Evolutionary conservation across 2,113 vertebrate species (phyloP), one percentile per base, ranked within the genome.

Genomic region (Apeltes quadracus): DNA sequence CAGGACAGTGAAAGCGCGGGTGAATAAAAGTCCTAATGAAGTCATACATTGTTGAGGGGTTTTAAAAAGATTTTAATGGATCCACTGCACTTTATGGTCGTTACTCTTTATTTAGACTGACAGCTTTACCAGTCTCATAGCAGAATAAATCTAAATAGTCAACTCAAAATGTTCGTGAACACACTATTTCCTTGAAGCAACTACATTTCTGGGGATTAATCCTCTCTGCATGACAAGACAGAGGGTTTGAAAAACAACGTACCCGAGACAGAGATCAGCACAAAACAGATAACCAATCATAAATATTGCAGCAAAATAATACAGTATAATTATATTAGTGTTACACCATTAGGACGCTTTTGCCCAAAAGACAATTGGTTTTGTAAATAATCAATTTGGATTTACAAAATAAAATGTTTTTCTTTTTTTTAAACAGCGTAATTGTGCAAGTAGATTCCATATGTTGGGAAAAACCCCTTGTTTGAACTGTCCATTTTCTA

Each of bases 141-240:
- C 22, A 54, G 20, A 70, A 57, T 32, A 43, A 34, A 58, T 29
- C 12, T 15, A 61, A 36, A 44, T 46, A 5, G 10, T 61, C 51
- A 58, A 16, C 15, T 50, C 34, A 23, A 10, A 69, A 62, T 51
- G n/a, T 53, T 74, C 3, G 3, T 16, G 32, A 76, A 50, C 48
- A 44, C 7, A 44, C 6, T 23, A 43, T 43, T 71, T 65, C 14
- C 25, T 57, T n/a, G 34, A 56, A 51, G 34, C 41, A 70, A 23
- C 50, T 14, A 5, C 34, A 79, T 50, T 14, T 48, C 32, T 39
- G 50, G 1, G 34, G 20, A 54, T 48, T 48, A 70, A 59, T 64
- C 27, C 59, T 48, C 29, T 48, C 27, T 34, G 16, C 46, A 58
- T 23, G 34, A 65, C 61, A 65, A 36, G 59, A 69, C 18, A 73